phyloP scores from a whole-genome alignment of 1,140 invertebrate genomes.

The Bradysia coprophila region DNA sequence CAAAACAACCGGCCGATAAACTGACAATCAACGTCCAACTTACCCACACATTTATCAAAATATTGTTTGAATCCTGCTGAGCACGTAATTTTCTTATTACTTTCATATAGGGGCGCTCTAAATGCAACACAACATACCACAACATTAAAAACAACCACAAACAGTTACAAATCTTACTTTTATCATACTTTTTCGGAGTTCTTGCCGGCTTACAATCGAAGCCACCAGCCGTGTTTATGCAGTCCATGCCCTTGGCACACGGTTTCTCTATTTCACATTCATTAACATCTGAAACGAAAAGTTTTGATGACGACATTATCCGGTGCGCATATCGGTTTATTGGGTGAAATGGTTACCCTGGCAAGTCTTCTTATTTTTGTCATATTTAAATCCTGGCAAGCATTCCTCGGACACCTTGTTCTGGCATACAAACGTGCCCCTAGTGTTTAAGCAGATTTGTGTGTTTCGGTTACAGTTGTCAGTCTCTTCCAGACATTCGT shows the following conservation, averaged over 20 bases:
- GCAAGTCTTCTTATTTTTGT: constrained; percentile 29
- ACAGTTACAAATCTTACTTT: too few relatives aligned
- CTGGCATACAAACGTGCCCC: constrained; percentile 44
- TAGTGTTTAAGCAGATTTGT: constrained; percentile 50
- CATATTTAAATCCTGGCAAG: constrained; percentile 46
- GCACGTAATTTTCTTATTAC: constrained; percentile 7
- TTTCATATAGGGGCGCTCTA: too few relatives aligned
- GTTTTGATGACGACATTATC: too few relatives aligned
- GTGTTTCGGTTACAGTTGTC: constrained; percentile 39
- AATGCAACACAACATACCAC: too few relatives aligned
- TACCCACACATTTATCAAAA: constrained; percentile 16
- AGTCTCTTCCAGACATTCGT: constrained; percentile 41
- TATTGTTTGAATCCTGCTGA: constrained; percentile 11
- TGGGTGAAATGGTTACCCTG: constrained; percentile 35
- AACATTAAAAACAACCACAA: too few relatives aligned
- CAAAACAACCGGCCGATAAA: too few relatives aligned
- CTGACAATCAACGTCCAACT: constrained; percentile 24
- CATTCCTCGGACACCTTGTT: constrained; percentile 35
- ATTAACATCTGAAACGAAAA: constrained; percentile 42
- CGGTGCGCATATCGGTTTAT: too few relatives aligned
- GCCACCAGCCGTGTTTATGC: constrained; percentile 51
- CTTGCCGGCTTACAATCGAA: constrained; percentile 35
- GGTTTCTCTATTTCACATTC: constrained; percentile 42
- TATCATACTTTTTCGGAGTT: constrained; percentile 1
- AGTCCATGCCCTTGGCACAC: constrained; percentile 42